Conservation (phyloP, 1,140 invertebrate species). For the Cotesia typhae region DNA sequence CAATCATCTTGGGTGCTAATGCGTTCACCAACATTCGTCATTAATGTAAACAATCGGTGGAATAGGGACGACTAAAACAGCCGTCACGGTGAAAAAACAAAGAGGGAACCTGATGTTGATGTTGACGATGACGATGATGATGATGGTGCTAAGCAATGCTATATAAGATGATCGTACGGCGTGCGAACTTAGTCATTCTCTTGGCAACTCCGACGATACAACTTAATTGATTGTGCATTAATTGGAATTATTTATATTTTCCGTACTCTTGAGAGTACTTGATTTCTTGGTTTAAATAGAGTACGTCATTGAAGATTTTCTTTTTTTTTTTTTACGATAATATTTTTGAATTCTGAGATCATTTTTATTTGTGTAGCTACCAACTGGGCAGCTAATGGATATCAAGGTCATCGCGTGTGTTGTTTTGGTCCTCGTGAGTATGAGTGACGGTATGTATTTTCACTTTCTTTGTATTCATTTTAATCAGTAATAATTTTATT, state of each 20-base stretch:
- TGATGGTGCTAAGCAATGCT: constrained; percentile 44
- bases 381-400: constrained; percentile 17
- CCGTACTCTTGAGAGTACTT: too few relatives aligned
- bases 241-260: too few relatives aligned
- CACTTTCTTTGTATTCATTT: too few relatives aligned
- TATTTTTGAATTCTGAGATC: constrained; percentile 8
- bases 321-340: neutral
- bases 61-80: constrained; percentile 5
- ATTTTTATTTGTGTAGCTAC: constrained; percentile 13
- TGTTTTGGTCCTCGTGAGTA: constrained; percentile 20
- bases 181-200: constrained; percentile 58
- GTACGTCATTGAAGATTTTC: too few relatives aligned
- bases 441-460: neutral
- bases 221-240: neutral
- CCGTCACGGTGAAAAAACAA: constrained; percentile 15
- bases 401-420: constrained; percentile 30
- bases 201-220: constrained; percentile 42
- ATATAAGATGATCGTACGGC: constrained; percentile 60
- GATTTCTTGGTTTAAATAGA: too few relatives aligned
- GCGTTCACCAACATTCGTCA: constrained; percentile 10
- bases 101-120: constrained; percentile 38
- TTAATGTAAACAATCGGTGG: too few relatives aligned
- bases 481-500: too few relatives aligned
- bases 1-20: neutral
- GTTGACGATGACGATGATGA: constrained; percentile 27